Base-by-base conservation (phyloP, 2,888 invertebrate species). In the Amblyteles armatorius region DNA sequence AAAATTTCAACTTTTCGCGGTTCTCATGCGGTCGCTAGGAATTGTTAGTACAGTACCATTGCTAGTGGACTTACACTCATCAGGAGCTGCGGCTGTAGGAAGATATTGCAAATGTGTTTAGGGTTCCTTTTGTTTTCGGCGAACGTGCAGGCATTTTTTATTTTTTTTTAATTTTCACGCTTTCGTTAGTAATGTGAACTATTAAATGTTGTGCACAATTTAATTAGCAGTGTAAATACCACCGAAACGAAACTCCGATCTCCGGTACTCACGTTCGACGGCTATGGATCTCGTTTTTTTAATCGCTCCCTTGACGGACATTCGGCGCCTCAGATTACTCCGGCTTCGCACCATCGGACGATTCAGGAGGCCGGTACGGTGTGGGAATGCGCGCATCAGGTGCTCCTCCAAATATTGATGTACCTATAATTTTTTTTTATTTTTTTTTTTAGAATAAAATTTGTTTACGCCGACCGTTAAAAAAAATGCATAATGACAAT, bases 231-330 rank as follows among this genome's bases (percentile, higher is more conserved):
- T 22, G 3, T 55, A 22, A 48, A 67, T 33, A 50, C 11, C 60
- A 13, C 33, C n/a, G n/a, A n/a, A 3, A 19, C 6, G n/a, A 68
- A 40, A 22, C 22, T 57, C 22, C 13, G 4, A 22, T 48, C 22
- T 26, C 3, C 40, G 3, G 80, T 85, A 96, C 97, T 95, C 94
- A 97, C 97, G 96, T 93, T 97, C 98, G 7, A 98, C 97, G 91
- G 98, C 98, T 87, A 99, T 99, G 13, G 98, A 98, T 88, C 99
- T 95, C 0, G 99, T 99, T 93, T 99, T 97, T 94, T 98, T 97
- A 83, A 99, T 98, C 60, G 99, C 98, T 76, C 99, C 99, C 90
- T 97, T 97, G 26, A 99, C 97, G 0, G 98, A 98, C 96, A 98
- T 97, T 91, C 96, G 96, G 0, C 98, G 95, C 65, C 96, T 95